phyloP scores from a whole-genome alignment of 2,113 vertebrate species.

The Plotosus lineatus region DNA sequence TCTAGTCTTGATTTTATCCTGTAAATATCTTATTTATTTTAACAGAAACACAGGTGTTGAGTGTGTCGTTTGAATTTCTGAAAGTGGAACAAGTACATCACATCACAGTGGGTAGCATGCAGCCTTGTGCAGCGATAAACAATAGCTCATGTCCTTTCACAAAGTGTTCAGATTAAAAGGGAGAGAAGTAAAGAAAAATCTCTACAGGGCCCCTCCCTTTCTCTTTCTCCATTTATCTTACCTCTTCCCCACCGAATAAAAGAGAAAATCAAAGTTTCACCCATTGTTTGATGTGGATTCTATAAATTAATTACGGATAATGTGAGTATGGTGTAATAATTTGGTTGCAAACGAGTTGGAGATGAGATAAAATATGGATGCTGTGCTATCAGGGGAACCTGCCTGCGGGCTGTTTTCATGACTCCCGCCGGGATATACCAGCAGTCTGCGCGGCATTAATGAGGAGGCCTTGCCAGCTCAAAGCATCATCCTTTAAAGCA shows the following conservation, averaged over 20 bases:
- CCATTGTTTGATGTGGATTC: constrained; percentile 56
- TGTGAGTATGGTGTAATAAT: constrained; percentile 55
- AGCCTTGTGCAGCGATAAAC: neutral
- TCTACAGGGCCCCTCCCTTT: constrained; percentile 1
- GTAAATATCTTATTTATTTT: no score
- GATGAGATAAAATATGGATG: constrained; percentile 64
- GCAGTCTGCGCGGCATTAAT: constrained; percentile 30
- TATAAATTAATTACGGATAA: constrained; percentile 59
- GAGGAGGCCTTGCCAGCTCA: constrained; percentile 30
- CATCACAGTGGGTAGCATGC: constrained; percentile 21
- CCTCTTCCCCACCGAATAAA: neutral
- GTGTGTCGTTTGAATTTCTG: neutral
- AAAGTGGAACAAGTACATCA: constrained; percentile 4
- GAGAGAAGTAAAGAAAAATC: neutral
- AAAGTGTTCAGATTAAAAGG: constrained; percentile 34
- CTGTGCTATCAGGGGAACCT: constrained; percentile 53
- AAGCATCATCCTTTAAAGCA: constrained; percentile 31
- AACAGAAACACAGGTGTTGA: constrained; percentile 13
- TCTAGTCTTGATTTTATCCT: neutral
- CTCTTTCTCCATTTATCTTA: neutral
- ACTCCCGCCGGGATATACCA: constrained; percentile 46
- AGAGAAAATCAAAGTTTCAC: constrained; percentile 49
- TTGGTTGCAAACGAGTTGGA: constrained; percentile 61
- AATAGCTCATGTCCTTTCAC: neutral
- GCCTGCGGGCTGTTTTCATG: constrained; percentile 52